Base-by-base conservation (phyloP, 2,888 invertebrate species). In the Liopterus haemorrhoidalis region DNA sequence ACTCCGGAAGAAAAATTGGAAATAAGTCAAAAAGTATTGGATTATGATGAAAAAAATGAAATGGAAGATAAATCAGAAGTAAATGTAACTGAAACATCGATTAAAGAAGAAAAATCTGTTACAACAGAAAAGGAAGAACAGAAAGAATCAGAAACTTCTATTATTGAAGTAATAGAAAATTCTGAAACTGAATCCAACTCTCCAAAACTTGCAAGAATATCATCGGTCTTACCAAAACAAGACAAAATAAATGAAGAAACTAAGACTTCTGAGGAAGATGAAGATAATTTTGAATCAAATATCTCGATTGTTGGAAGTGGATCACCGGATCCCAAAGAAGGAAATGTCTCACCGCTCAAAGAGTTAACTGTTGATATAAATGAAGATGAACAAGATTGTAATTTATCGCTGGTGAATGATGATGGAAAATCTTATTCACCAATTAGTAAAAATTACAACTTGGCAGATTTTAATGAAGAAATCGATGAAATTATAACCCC, bases 341-440 rank as follows among this genome's bases (percentile, higher is more conserved):
- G 12, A 6, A 12, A 12, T 19, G 19, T 6, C 22, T 19, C 40
- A 16, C 12, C 15, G 9, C 5, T 5, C 14, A 12, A 18, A 9
- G 14, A 39, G 12, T 12, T 32, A 15, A 9, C 5, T 28, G 11
- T 15, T 30, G 3, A 9, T 19, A n/a, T n/a, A n/a, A n/a, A 8
- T 30, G 5, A 15, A 8, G 28, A 35, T n/a, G 28, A 42, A 5
- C 12, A 20, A 14, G 11, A 25, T 9, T 28, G 28, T 20, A 42
- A 42, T 36, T 12, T 42, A n/a, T 42, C 42, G 4, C 15, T 42
- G 19, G 36, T 42, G 5, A 42, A 42, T 28, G 42, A 42, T 14
- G 42, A 42, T 27, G 42, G 42, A 8, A 42, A 36, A 42, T 42
- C 42, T 11, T 42, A 42, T 35, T 42, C 42, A 12, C 39, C 28